phyloP scores from a whole-genome alignment of 2,888 invertebrate genomes.

The Ophioninae sp. region DNA sequence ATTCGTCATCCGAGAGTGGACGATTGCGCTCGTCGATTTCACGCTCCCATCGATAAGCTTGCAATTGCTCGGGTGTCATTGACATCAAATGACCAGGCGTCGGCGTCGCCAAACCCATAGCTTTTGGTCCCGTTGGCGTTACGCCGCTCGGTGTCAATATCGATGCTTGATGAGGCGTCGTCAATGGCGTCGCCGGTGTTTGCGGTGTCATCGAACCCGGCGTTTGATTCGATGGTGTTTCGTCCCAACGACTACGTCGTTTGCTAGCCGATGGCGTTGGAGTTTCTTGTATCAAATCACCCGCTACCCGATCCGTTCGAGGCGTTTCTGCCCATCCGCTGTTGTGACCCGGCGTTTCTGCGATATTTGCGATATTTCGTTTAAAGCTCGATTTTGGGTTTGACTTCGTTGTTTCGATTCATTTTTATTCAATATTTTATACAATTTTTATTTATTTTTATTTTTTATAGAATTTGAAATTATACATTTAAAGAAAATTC shows the following conservation, averaged over 20 bases:
- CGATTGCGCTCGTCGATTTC: conserved; percentile 99
- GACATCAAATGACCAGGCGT: conserved; percentile 97
- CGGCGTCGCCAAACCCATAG: conserved; percentile 99
- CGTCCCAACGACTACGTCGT: conserved; percentile 98
- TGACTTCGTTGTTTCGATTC: not conserved
- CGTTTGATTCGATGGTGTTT: conserved; percentile 92
- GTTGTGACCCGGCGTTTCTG: conserved; percentile 96
- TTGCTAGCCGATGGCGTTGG: conserved; percentile 97
- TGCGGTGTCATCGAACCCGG: conserved; percentile 86
- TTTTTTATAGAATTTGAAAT: no score
- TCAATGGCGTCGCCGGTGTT: conserved; percentile 90
- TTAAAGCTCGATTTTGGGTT: not conserved
- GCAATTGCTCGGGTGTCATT: conserved; percentile 99
- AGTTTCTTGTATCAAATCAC: conserved; percentile 92
- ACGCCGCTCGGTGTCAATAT: conserved; percentile 83
- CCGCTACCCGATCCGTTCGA: conserved; percentile 92
- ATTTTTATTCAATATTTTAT: not conserved
- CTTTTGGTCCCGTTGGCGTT: conserved; percentile 95
- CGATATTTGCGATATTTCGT: not conserved
- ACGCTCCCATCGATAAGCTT: conserved; percentile 98
- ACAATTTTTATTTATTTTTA: no score
- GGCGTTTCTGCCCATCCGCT: conserved; percentile 99
- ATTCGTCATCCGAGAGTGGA: conserved; percentile 97
- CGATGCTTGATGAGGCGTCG: conserved; percentile 88
- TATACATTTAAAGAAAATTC: no score